Evolutionary conservation across 2,888 invertebrate genomes (phyloP), one percentile per base, ranked within the genome.

Genomic region (Morpho helenor): DNA sequence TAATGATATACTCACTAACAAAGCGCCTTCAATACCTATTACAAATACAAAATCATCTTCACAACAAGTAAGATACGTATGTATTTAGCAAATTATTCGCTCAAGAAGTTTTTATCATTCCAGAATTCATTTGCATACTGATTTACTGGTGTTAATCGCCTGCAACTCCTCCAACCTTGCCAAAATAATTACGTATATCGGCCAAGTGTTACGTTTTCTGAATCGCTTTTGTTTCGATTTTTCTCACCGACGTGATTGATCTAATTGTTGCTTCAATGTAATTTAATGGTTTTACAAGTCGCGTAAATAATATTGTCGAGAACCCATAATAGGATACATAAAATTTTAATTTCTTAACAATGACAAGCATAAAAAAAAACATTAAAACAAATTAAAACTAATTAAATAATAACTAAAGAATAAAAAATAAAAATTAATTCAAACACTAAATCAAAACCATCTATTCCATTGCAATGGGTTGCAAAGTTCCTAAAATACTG

Each of bases 121-220:
- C 53, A 57, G 61, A 63, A 59, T 59, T 56, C 61, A 65, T 65
- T 64, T 63, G 52, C 63, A 60, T 63, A 61, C 56, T 64, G 62
- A 62, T 64, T 64, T 62, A 58, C 60, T 49, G 60, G 42, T 48
- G 57, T 56, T 62, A 58, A 62, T 59, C 52, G 56, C 40, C 50
- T 53, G 60, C 54, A 52, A 58, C 62, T 59, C 61, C 51, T 40
- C 51, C 55, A 59, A 63, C 70, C 67, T 71, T 67, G 71, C 68
- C 68, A 64, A 69, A 69, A 71, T 68, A 71, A 71, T 68, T 68
- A 64, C 63, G 60, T 49, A 44, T 44, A 7, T 16, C 23, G 8
- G 49, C 39, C 55, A 44, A 31, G 48, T 23, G 23, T 48, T 48
- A 7, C 22, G 48, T 45, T 7, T 45, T 9, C 31, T 16, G 31